A percentile compares a stretch with the other conserved stretches of the same genome.
Evolutionary conservation across 2,797 vertebrate genomes (phyloP).

Genomic region (Halcyon leucocephala): DNA sequence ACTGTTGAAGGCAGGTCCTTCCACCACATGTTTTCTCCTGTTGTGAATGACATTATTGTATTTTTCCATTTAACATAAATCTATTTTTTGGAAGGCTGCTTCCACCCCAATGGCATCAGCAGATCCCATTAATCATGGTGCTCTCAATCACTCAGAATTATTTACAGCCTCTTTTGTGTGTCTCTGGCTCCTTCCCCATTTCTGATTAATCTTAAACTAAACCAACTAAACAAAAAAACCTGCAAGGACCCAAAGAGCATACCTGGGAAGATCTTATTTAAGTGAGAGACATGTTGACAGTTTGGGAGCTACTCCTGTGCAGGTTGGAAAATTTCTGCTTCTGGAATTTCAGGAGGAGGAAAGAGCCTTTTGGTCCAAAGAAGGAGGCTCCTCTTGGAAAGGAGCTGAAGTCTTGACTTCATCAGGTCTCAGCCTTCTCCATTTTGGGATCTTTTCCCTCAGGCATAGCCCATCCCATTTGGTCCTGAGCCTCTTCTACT

Average conservation of each 20-base stretch:
- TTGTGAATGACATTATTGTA: slow-evolving; percentile 66
- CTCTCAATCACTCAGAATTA: slow-evolving; percentile 72
- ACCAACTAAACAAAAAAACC: slow-evolving; percentile 59
- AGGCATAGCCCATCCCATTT: neutral
- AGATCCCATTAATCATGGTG: slow-evolving; percentile 65
- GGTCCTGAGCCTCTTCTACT: neutral
- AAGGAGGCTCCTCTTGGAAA: neutral
- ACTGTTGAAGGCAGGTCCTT: neutral
- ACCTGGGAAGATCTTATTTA: slow-evolving; percentile 23
- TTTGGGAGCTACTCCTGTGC: neutral
- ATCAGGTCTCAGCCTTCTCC: neutral
- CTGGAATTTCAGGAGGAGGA: neutral
- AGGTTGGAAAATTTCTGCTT: neutral
- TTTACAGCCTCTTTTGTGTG: slow-evolving; percentile 57
- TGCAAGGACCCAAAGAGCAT: slow-evolving; percentile 18
- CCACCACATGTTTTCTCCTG: neutral
- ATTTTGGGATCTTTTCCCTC: neutral
- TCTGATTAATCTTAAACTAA: slow-evolving; percentile 68
- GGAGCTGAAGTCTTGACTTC: neutral
- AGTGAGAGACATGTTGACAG: neutral
- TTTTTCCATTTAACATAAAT: slow-evolving; percentile 71
- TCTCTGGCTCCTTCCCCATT: slow-evolving; percentile 36
- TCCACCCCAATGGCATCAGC: slow-evolving; percentile 32
- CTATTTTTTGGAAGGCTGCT: slow-evolving; percentile 63
- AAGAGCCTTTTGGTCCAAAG: neutral